A percentile compares a stretch with the other conserved stretches of the same genome.
Conservation (phyloP, 1,140 invertebrate genomes). For the Drosophila lini region DNA sequence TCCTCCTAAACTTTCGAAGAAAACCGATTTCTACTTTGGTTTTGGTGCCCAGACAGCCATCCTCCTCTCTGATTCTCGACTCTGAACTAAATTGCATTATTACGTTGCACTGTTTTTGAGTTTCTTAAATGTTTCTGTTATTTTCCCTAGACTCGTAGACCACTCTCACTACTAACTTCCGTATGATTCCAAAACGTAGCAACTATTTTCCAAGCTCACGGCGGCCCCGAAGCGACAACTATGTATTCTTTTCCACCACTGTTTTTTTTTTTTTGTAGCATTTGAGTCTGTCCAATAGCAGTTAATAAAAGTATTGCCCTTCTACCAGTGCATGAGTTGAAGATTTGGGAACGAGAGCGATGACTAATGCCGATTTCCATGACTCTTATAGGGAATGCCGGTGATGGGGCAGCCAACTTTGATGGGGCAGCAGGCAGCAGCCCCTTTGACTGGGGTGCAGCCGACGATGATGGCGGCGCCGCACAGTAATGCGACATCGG, state of each 20-base stretch:
- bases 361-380: constrained; percentile 26
- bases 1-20: constrained; percentile 5
- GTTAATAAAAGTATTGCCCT: constrained; percentile 35
- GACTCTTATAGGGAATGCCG: constrained; percentile 81
- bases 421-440: constrained; percentile 71
- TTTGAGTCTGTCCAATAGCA: constrained; percentile 56
- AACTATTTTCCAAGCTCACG: constrained; percentile 39
- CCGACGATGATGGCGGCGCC: constrained; percentile 83
- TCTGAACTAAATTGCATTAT: constrained; percentile 32
- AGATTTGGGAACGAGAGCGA: neutral
- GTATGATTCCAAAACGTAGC: constrained; percentile 30
- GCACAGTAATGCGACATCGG: constrained; percentile 72
- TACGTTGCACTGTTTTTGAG: constrained; percentile 29
- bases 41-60: constrained; percentile 20
- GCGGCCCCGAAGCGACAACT: constrained; percentile 39
- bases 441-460: constrained; percentile 83
- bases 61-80: constrained; percentile 30
- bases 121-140: constrained; percentile 13
- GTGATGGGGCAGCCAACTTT: constrained; percentile 77
- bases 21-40: constrained; percentile 22
- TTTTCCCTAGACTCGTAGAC: constrained; percentile 32
- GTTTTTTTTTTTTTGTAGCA: constrained; percentile 54
- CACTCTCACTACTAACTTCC: constrained; percentile 28
- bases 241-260: constrained; percentile 9
- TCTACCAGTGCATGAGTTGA: constrained; percentile 62